phyloP scores from a whole-genome alignment of 2,888 invertebrate genomes.

The Psococerastis gibbosa region DNA sequence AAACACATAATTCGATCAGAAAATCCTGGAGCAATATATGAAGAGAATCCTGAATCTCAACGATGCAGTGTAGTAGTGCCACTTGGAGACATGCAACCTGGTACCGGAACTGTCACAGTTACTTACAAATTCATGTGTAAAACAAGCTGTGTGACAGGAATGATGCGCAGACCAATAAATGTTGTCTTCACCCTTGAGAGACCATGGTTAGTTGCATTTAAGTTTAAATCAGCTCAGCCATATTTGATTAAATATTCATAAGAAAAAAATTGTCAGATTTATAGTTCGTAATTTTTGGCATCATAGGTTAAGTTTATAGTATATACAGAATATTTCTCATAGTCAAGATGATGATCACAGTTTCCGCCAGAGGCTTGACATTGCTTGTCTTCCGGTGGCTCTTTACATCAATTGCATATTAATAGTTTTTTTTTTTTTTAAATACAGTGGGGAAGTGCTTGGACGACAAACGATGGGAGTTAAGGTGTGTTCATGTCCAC shows the following conservation, averaged over 20 bases:
- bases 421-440: too few species aligned
- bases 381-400: too few species aligned
- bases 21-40: constrained; percentile 19
- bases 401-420: too few species aligned
- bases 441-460: constrained; percentile 22
- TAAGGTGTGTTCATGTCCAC: constrained; percentile 29
- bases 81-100: constrained; percentile 25
- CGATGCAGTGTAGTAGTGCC: constrained; percentile 26
- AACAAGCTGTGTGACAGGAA: constrained; percentile 28
- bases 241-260: too few species aligned
- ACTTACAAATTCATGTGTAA: constrained; percentile 29
- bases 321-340: too few species aligned
- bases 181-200: constrained; percentile 22
- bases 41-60: constrained; percentile 21
- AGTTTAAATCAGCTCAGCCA: too few species aligned
- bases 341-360: too few species aligned
- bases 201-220: constrained; percentile 1
- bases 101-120: constrained; percentile 25
- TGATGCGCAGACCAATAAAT: constrained; percentile 27
- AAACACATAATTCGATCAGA: constrained; percentile 20
- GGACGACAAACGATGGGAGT: constrained; percentile 27
- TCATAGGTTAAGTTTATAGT: too few species aligned
- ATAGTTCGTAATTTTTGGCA: too few species aligned
- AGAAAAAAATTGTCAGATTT: too few species aligned
- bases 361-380: too few species aligned